Evolutionary conservation across 1,140 invertebrate genomes (phyloP).

Genomic region (Drosophila littoralis): DNA sequence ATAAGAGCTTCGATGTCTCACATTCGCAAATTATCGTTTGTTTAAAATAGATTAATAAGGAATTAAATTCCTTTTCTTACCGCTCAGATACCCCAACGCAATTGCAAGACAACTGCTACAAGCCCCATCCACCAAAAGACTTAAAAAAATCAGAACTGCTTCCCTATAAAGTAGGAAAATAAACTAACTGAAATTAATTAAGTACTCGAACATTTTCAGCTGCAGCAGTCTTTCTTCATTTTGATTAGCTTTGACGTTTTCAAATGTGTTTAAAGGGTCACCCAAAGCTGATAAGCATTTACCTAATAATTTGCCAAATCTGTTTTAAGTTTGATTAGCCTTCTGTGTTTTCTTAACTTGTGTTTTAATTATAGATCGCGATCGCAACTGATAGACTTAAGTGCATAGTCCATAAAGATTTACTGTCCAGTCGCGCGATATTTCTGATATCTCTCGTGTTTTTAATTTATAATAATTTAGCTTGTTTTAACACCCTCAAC

Average conservation of each 20-base stretch:
- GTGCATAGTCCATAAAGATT: neutral
- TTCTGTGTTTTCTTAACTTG: neutral
- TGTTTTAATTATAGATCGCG: slow-evolving; percentile 5
- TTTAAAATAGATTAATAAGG: too few species aligned
- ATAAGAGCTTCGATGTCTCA: too few species aligned
- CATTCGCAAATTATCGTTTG: too few species aligned
- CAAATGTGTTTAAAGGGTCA: neutral
- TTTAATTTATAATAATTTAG: slow-evolving; percentile 15
- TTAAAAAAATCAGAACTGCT: too few species aligned
- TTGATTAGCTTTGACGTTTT: neutral
- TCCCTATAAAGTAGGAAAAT: too few species aligned
- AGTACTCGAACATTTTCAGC: neutral
- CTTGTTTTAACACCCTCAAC: too few species aligned
- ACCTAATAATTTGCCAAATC: neutral
- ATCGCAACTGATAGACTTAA: neutral
- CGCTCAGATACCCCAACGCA: too few species aligned
- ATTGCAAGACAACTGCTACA: too few species aligned
- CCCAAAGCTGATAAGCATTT: neutral
- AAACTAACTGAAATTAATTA: too few species aligned
- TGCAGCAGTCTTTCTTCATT: neutral
- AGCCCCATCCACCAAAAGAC: too few species aligned
- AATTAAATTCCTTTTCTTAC: too few species aligned
- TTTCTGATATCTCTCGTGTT: neutral
- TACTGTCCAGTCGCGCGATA: slow-evolving; percentile 4
- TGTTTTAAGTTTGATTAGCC: neutral